A percentile compares a stretch with the other conserved stretches of the same genome.
These are phyloP conservation scores for Sparus aurata DNA, from an alignment of 2,797 vertebrate species.

Conservation along the genomic window DNA sequence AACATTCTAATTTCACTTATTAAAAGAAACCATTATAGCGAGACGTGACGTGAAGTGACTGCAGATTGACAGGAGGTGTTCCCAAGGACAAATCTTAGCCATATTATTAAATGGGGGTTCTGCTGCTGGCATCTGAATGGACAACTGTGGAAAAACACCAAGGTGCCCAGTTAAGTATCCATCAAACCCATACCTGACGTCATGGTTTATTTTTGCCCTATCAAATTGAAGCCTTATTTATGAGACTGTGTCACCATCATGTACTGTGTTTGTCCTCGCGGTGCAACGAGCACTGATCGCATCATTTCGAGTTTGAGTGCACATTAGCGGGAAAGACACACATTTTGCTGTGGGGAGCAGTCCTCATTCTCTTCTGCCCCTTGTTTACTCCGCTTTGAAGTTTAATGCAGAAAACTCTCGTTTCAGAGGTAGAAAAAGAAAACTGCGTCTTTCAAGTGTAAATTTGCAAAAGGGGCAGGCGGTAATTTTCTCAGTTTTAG, in stretches of 20 bases:
- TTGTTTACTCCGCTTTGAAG: conserved; percentile 9
- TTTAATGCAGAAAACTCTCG: conserved; percentile 20
- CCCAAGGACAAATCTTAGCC: conserved; percentile 5
- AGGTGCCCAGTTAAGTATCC: conserved; percentile 6
- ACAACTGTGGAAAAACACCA: neutral
- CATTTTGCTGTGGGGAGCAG: neutral
- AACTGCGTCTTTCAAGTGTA: conserved; percentile 62
- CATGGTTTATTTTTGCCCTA: neutral
- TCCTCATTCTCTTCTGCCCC: conserved; percentile 6
- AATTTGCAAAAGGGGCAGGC: conserved; percentile 60
- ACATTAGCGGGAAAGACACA: neutral
- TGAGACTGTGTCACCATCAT: neutral
- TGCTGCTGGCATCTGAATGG: conserved; percentile 21
- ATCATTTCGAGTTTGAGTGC: neutral
- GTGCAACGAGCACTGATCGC: neutral
- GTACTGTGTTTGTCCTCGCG: neutral
- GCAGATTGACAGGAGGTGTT: conserved; percentile 11
- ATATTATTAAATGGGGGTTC: conserved; percentile 2
- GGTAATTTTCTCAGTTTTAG: conserved; percentile 57
- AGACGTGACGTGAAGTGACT: neutral
- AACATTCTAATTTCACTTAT: conserved; percentile 5
- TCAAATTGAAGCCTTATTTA: neutral
- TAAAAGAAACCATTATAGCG: conserved; percentile 13
- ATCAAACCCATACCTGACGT: neutral
- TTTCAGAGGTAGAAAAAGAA: conserved; percentile 11